Base-by-base conservation (phyloP, 2,113 vertebrate species). In the Charadrius vociferus region DNA sequence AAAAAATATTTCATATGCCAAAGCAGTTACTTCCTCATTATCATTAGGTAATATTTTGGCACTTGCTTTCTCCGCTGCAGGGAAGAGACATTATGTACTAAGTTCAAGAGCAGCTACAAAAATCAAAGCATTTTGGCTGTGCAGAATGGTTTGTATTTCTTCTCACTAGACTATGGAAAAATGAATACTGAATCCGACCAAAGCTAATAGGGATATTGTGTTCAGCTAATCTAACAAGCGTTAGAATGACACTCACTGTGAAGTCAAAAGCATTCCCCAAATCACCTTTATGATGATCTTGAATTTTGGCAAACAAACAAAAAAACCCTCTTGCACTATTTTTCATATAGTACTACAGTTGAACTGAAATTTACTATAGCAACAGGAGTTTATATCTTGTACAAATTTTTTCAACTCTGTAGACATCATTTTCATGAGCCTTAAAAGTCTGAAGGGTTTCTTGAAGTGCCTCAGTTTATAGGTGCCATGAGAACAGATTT, bases 41-140 rank as follows among this genome's bases (percentile, higher is more conserved):
- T 94, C 73, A 94, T 93, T 95, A 94, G 87, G 84, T 95, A 96
- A 95, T 90, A 91, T 85, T 96, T 93, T 96, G 96, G 96, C 89
- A 93, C 70, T 94, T 67, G 88, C 80, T 71, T 81, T 53, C 90
- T 49, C 88, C 10, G 1, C 81, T 81, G 86, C 79, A 94, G 86
- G 78, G 80, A 73, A 96, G 50, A 79, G 53, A 97, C 75, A 94
- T 29, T 49, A 39, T 95, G 88, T 93, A 78, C 95, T 95, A 70
- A 89, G 63, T 95, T 89, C 75, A 73, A 72, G 59, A 81, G 75
- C 53, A 93, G 73, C 65, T 74, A 94, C 8, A 10, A 83, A 81
- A 86, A 81, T 61, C 59, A 75, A 93, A 95, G 92, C 0, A 0
- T 61, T 95, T 90, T 77, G 70, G 53, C 66, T 80, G 50, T 63